Evolutionary conservation across 2,113 vertebrate species (phyloP).

Genomic region (Eira barbara): DNA sequence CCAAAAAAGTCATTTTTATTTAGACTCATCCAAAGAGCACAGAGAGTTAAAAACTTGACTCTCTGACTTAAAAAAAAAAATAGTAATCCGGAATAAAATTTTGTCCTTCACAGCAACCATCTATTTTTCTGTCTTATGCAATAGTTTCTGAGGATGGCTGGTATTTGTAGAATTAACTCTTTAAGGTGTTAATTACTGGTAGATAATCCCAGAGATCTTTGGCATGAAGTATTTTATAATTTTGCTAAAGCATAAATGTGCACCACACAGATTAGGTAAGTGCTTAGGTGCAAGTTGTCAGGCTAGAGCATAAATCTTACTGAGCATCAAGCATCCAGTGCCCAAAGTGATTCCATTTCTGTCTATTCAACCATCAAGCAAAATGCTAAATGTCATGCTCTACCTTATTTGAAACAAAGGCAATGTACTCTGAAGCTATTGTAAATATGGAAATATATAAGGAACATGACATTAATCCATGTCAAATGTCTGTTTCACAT

Average conservation of each 20-base stretch:
- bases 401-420: slow-evolving; percentile 30
- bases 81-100: not conserved
- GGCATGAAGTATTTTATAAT: not conserved
- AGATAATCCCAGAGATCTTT: not conserved
- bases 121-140: not conserved
- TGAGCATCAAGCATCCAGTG: not conserved
- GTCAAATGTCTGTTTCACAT: not conserved
- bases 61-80: not conserved
- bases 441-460: not conserved
- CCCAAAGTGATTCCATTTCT: not conserved
- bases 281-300: not conserved
- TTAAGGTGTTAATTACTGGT: not conserved
- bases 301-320: not conserved
- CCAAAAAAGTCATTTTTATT: not conserved
- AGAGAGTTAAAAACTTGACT: slow-evolving; percentile 8
- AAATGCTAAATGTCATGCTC: not conserved
- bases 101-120: not conserved
- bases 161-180: slow-evolving; percentile 12
- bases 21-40: not conserved
- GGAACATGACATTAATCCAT: not conserved
- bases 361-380: not conserved
- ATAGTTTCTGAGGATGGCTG: not conserved
- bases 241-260: not conserved
- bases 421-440: not conserved
- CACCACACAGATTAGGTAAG: not conserved